These are phyloP conservation scores for Dascyllus trimaculatus DNA, from an alignment of 2,113 vertebrate genomes.

Conservation along the genomic window DNA sequence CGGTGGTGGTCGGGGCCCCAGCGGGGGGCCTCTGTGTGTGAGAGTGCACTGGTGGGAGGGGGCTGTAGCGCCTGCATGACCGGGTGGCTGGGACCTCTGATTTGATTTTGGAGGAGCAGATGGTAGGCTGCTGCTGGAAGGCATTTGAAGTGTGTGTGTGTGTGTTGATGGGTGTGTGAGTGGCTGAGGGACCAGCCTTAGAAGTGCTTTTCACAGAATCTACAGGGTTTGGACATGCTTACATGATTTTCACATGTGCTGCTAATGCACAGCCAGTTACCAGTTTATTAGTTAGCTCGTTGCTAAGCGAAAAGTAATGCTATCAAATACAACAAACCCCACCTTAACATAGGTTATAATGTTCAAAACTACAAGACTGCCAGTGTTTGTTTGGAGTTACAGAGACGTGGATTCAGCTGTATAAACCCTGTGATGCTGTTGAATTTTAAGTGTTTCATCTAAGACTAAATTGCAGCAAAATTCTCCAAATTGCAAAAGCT, in stretches of 20 bases:
- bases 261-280: background rate
- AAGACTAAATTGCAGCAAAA: too few species aligned
- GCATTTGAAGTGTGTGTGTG: conserved; percentile 44
- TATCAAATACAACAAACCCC: background rate
- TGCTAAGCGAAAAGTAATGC: background rate
- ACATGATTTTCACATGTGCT: background rate
- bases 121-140: conserved; percentile 76
- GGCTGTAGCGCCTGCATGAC: conserved; percentile 44
- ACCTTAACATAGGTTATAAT: background rate
- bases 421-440: too few species aligned
- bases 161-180: conserved; percentile 35
- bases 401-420: background rate
- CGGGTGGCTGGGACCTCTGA: conserved; percentile 65
- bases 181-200: conserved; percentile 15
- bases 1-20: conserved; percentile 46
- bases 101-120: conserved; percentile 81
- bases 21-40: conserved; percentile 14
- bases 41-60: conserved; percentile 2
- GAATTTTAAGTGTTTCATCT: too few species aligned
- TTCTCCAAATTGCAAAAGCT: too few species aligned
- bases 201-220: conserved; percentile 21
- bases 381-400: background rate
- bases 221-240: background rate
- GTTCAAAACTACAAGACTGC: too few species aligned
- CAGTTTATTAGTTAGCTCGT: conserved; percentile 11